These are phyloP conservation scores for Proteles cristata DNA, from an alignment of 2,113 vertebrate genomes.

Conservation along the genomic window DNA sequence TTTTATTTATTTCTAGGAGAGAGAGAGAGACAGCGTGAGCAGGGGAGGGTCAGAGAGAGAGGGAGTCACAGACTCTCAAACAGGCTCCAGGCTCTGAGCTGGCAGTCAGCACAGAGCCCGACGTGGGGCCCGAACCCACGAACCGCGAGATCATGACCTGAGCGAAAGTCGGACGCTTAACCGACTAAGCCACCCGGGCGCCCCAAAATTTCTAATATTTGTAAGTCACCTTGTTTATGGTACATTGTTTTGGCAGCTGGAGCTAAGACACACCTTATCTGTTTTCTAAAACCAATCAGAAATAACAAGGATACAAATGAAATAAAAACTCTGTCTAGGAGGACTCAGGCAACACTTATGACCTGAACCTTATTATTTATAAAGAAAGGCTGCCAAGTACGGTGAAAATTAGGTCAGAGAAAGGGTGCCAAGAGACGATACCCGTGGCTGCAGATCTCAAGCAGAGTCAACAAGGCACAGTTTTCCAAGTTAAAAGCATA, in stretches of 20 bases:
- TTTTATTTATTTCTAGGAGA: too few relatives aligned
- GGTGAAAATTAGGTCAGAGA: neutral
- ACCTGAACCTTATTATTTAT: constrained; percentile 9
- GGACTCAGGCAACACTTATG: neutral
- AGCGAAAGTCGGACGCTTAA: too few relatives aligned
- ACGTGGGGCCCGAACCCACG: too few relatives aligned
- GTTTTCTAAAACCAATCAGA: neutral
- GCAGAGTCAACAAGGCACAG: neutral
- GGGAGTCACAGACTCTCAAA: too few relatives aligned
- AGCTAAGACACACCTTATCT: neutral
- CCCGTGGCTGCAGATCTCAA: neutral
- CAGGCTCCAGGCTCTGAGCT: too few relatives aligned
- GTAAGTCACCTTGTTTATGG: neutral
- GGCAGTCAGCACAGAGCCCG: too few relatives aligned
- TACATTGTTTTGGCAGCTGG: neutral
- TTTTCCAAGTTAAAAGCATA: neutral
- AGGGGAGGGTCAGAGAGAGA: too few relatives aligned
- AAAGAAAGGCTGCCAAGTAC: neutral
- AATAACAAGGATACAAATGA: constrained; percentile 5
- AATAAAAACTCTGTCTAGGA: neutral
- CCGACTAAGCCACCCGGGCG: too few relatives aligned
- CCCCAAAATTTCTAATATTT: neutral
- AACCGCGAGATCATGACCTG: too few relatives aligned
- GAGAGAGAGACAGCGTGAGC: too few relatives aligned
- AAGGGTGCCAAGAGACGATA: neutral